Conservation (phyloP, 1,140 invertebrate species). For the Drosophila simulans region DNA sequence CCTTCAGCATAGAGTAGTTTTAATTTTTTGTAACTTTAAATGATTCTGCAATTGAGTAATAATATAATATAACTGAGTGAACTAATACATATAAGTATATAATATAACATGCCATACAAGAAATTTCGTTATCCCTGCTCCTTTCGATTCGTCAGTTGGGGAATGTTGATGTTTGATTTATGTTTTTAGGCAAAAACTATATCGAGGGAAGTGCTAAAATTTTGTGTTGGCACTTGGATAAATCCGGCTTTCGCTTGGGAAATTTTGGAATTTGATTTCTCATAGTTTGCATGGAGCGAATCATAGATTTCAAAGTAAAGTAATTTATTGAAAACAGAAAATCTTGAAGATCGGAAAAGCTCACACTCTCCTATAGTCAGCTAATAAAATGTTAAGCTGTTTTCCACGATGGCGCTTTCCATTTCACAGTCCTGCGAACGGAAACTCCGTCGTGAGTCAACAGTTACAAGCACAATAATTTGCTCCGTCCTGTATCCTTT, state of each 20-base stretch:
- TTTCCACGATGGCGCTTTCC: slow-evolving; percentile 15
- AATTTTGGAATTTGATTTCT: slow-evolving; percentile 54
- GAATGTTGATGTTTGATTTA: neutral
- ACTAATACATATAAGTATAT: no score
- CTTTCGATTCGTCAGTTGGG: no score
- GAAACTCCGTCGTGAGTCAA: slow-evolving; percentile 37
- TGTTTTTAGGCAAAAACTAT: neutral
- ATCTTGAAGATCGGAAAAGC: neutral
- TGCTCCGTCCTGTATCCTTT: slow-evolving; percentile 39
- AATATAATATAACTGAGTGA: no score
- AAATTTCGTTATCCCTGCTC: no score
- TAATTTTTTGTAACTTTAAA: no score
- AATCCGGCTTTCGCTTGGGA: slow-evolving; percentile 9
- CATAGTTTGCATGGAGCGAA: slow-evolving; percentile 24
- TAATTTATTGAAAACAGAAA: neutral
- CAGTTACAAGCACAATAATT: slow-evolving; percentile 66
- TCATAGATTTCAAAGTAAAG: neutral
- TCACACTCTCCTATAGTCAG: neutral
- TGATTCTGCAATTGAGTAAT: no score
- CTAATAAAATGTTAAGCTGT: slow-evolving; percentile 14
- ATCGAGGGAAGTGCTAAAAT: slow-evolving; percentile 25
- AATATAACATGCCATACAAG: no score
- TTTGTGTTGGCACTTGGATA: slow-evolving; percentile 38
- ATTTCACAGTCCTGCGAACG: slow-evolving; percentile 12
- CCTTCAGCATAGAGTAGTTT: no score